Base-by-base conservation (phyloP, 2,113 vertebrate species). In the Channa argus region DNA sequence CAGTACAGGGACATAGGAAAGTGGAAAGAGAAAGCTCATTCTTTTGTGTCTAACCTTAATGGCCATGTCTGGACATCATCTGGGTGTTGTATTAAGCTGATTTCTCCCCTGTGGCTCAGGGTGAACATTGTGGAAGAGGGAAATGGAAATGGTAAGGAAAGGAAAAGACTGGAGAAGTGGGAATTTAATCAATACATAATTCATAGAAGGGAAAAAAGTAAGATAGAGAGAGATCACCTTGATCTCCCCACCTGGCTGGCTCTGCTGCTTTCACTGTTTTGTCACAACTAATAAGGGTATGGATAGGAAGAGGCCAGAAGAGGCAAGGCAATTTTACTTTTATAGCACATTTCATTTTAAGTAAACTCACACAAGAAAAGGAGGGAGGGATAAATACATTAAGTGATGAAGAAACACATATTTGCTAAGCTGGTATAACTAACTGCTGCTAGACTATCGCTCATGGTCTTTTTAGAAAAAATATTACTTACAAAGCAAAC, bases 161-260 rank as follows among this genome's bases (percentile, higher is more conserved):
- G 37, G 63, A 78, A 74, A 77, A 79, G 78, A 41, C 24, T 36
- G 14, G 36, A 73, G 72, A 62, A 38, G 46, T 44, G 63, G 54
- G 47, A 77, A 69, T 74, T 67, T 80, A 86, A 89, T 83, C 79
- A 87, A 86, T 87, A 72, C 81, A 89, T 86, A 87, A 89, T 87
- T 86, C 74, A 86, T 74, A 67, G 79, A 44, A 62, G 54, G 24
- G 24, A 24, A 24, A 38, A 24, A 71, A 70, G 71, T 62, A 15
- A 47, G 60, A 24, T 24, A 56, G 74, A 43, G 58, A 50, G 74
- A 8, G 66, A 84, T 86, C 83, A 85, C 80, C 86, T 87, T 88
- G 85, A 85, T 91, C 80, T 82, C 47, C 5, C 11, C 60, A 71
- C 63, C 69, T 77, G 53, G 3, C 50, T 50, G 59, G 56, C 64